Evolutionary conservation across 2,113 vertebrate genomes (phyloP), one percentile per base, ranked within the genome.

Genomic region (Centropus bengalensis): DNA sequence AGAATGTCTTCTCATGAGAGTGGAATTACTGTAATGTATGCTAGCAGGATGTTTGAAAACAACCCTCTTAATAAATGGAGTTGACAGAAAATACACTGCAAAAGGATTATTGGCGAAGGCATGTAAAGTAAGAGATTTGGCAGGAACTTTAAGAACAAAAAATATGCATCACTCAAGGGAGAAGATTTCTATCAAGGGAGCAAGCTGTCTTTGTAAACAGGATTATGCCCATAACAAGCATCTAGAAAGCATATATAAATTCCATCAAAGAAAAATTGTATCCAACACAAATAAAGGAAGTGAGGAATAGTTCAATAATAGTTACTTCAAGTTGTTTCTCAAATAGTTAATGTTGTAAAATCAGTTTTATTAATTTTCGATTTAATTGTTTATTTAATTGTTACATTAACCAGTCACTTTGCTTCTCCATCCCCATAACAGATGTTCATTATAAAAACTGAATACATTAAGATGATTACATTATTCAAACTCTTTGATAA

Each of bases 401-500:
- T 66, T 88, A 52, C 79, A 82, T 92, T 93, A 89, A 59, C 83
- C 75, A 93, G 76, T 95, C 71, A 66, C 88, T 94, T 96, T 95
- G 77, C 69, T 78, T 85, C 81, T 91, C 51, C 93, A 93, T 89
- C 85, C 93, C 76, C 63, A 32, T 91, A 95, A 86, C 95, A 97
- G 92, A 95, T 97, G 92, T 97, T 96, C 91, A 80, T 95, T 96
- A 94, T 82, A 82, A 93, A 88, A 94, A 40, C 89, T 64, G 95
- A 95, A 95, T 95, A 94, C 93, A 92, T 96, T 96, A 95, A 96
- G 83, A 95, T 89, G 87, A 96, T 95, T 96, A 94, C 82, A 91
- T 94, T 96, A 94, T 92, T 96, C 94, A 96, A 96, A 93, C 68
- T 94, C 95, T 96, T 96, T 93, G 93, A 96, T 96, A 96, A 95